Evolutionary conservation across 2,113 vertebrate genomes (phyloP), one percentile per base, ranked within the genome.

Genomic region (Rhinogobius similis): DNA sequence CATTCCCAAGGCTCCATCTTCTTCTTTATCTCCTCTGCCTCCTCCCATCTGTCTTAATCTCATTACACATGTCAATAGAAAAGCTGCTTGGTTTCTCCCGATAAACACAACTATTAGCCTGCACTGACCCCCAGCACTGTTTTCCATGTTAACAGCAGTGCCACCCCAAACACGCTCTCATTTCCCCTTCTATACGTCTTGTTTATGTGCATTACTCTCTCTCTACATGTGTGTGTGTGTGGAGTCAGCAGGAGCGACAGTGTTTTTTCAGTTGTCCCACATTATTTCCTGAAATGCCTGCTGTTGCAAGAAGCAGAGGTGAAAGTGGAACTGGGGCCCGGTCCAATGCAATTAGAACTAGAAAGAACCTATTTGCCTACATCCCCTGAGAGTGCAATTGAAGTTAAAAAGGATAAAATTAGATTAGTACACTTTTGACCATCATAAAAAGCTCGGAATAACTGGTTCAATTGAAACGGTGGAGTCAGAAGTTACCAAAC

Each of bases 211-310:
- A 32, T 78, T 65, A 64, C 38, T 61, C n/a, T n/a, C n/a, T n/a
- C n/a, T n/a, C 12, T 68, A n/a, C 71, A 43, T 70, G n/a, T 68
- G 43, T 55, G 32, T 16, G 1, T 20, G 24, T 32, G 70, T 59
- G 59, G 65, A 26, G 46, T 76, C 87, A 14, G 23, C 52, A 93
- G 86, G 84, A 86, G 84, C 81, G 86, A 76, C 79, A 0, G 21
- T 95, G 91, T 96, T 96, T 96, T 86, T 93, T 95, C 94, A 95
- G 94, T 96, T 96, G 94, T 92, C 92, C 79, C 83, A 82, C 89
- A 94, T 96, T 95, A 96, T 79, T 82, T 88, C 76, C 71, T 93
- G 77, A 59, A 86, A 87, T 78, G 83, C 89, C 85, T 78, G 58
- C 75, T 18, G 65, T 81, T 77, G 82, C 63, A 66, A 71, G 55